Percentiles rank a stretch among this genome's conserved stretches.
These are phyloP conservation scores for Muntiacus reevesi DNA, from an alignment of 2,113 vertebrate species.

Conservation along the genomic window DNA sequence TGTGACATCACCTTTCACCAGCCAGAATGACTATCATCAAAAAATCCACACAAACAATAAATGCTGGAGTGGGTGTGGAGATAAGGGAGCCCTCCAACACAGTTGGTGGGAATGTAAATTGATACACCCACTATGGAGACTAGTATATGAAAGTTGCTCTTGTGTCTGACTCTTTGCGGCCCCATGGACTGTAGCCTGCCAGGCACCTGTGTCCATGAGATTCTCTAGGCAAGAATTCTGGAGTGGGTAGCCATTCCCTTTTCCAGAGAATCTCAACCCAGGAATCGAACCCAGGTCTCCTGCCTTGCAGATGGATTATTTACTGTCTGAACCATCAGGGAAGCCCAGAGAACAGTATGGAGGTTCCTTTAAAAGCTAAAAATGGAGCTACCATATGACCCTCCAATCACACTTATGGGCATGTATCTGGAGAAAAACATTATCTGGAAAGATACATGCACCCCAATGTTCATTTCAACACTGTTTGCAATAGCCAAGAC, in stretches of 20 bases:
- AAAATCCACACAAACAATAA: neutral
- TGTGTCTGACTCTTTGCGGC: neutral
- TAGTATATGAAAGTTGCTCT: neutral
- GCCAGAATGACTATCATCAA: neutral
- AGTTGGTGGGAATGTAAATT: neutral
- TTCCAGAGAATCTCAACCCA: neutral
- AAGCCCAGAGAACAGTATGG: neutral
- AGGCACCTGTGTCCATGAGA: neutral
- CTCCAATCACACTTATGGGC: neutral
- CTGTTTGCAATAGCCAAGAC: neutral
- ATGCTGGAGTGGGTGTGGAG: neutral
- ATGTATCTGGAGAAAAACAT: neutral
- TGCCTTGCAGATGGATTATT: neutral
- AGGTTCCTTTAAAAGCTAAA: neutral
- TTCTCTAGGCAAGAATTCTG: neutral
- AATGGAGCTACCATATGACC: neutral
- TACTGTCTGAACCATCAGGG: neutral
- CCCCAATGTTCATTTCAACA: accelerated
- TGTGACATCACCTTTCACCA: neutral
- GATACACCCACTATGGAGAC: neutral
- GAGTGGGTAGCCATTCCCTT: neutral
- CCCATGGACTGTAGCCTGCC: neutral
- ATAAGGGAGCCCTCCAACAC: neutral
- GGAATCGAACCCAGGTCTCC: neutral
- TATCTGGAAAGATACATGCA: neutral